Conservation (phyloP, 2,113 vertebrate genomes). For the Tinamus guttatus region DNA sequence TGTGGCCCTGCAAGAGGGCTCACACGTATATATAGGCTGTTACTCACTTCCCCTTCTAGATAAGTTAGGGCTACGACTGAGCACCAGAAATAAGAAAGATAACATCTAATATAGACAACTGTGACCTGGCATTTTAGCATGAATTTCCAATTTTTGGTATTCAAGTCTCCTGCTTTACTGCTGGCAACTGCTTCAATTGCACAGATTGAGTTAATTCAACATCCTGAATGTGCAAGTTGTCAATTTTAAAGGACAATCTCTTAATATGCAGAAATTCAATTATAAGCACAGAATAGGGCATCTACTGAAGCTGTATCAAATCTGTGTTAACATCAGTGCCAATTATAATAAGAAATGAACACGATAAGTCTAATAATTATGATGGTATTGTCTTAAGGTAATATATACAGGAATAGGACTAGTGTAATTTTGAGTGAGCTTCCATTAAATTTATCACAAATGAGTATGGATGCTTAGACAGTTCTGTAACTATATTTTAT, state of each 20-base stretch:
- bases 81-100: background rate
- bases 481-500: background rate
- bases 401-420: background rate
- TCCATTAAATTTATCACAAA: background rate
- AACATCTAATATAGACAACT: background rate
- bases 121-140: background rate
- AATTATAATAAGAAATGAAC: background rate
- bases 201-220: background rate
- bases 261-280: background rate
- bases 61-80: background rate
- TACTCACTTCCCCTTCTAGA: background rate
- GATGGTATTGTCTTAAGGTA: background rate
- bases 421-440: background rate
- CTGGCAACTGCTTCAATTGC: background rate
- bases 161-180: background rate
- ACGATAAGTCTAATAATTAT: background rate
- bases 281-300: background rate
- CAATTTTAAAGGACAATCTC: background rate
- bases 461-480: background rate
- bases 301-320: background rate
- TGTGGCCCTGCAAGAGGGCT: background rate
- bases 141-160: background rate
- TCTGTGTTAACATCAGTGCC: background rate
- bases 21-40: fast-evolving
- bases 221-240: background rate